Conservation (phyloP, 2,113 vertebrate genomes). For the Hipposideros armiger region DNA sequence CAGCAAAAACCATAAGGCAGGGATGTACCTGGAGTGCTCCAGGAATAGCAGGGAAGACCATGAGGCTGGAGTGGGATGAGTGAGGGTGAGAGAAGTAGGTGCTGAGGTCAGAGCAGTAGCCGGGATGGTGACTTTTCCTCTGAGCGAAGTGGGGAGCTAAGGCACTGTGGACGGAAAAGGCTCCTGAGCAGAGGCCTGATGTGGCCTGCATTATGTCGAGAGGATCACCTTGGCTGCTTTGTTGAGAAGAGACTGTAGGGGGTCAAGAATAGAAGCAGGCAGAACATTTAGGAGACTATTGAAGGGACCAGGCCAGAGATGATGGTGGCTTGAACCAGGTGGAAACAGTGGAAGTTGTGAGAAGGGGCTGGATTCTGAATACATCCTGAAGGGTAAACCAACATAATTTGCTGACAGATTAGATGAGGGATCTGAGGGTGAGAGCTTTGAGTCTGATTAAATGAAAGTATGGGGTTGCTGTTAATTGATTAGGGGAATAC, state of each 20-base stretch:
- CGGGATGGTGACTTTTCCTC: neutral
- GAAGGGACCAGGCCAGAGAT: neutral
- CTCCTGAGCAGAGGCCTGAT: neutral
- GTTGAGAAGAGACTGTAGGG: neutral
- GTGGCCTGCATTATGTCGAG: neutral
- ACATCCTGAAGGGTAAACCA: neutral
- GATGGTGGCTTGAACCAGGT: neutral
- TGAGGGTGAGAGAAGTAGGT: neutral
- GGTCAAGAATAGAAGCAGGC: neutral
- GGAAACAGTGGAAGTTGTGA: neutral
- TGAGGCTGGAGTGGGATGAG: neutral
- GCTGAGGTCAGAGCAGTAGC: neutral
- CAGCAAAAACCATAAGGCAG: neutral
- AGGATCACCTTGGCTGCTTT: neutral
- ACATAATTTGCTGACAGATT: neutral
- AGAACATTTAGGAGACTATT: neutral
- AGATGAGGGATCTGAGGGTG: neutral
- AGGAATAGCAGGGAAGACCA: neutral
- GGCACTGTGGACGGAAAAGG: too few species aligned
- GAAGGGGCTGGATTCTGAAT: neutral
- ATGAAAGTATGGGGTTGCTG: neutral
- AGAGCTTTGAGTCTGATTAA: neutral
- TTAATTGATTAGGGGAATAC: neutral
- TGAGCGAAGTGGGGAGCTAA: neutral
- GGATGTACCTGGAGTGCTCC: neutral